These are phyloP conservation scores for Eubasilissa splendida DNA, from an alignment of 2,888 invertebrate species.

Conservation along the genomic window DNA sequence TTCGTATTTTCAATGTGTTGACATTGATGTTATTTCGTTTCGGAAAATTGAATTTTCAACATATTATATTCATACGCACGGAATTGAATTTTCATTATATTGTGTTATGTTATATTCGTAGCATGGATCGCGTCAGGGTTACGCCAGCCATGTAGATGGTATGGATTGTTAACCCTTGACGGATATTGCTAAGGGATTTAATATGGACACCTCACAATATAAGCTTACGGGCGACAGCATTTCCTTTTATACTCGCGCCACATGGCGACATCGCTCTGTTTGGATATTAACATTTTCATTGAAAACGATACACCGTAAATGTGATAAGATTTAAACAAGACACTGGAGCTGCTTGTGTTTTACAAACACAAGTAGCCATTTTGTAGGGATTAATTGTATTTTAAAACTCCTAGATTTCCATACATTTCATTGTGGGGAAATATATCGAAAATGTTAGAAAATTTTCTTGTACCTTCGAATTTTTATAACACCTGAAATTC, in stretches of 20 bases:
- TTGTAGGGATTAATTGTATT: no score
- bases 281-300: conserved; percentile 20
- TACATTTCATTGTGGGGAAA: no score
- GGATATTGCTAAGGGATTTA: conserved; percentile 38
- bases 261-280: conserved; percentile 19
- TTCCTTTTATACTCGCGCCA: conserved; percentile 24
- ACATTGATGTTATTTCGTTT: conserved; percentile 33
- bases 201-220: conserved; percentile 34
- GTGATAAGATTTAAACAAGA: background rate
- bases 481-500: no score
- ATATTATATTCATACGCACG: conserved; percentile 29
- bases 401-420: no score
- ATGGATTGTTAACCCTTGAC: conserved; percentile 38
- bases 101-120: no score
- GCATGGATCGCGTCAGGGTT: conserved; percentile 28
- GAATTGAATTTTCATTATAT: no score
- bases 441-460: no score
- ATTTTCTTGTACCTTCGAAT: no score
- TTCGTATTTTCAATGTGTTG: conserved; percentile 14
- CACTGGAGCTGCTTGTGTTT: no score
- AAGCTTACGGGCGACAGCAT: conserved; percentile 12
- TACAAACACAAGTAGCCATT: no score
- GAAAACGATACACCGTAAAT: background rate
- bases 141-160: conserved; percentile 1
- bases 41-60: conserved; percentile 29